Evolutionary conservation across 2,888 invertebrate genomes (phyloP).

Genomic region (Patella depressa): DNA sequence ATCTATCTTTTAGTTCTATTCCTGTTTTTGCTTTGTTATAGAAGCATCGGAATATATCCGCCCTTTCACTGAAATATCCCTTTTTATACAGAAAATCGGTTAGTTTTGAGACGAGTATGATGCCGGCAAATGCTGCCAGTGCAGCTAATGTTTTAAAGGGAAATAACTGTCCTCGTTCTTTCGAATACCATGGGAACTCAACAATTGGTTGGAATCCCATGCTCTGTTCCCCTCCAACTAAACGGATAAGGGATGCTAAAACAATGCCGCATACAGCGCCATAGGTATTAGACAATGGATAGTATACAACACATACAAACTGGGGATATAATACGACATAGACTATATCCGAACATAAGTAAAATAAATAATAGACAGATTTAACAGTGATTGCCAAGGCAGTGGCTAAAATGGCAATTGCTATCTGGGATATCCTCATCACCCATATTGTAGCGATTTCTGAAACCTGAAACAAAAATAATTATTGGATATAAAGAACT

Average conservation of each 20-base stretch:
- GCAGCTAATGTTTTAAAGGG: slow-evolving; percentile 96
- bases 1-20: background rate
- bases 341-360: slow-evolving; percentile 97
- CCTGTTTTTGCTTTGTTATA: background rate
- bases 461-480: slow-evolving; percentile 79
- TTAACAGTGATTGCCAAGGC: slow-evolving; percentile 96
- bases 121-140: slow-evolving; percentile 74
- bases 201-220: slow-evolving; percentile 48
- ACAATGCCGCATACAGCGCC: slow-evolving; percentile 80
- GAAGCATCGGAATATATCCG: slow-evolving; percentile 79
- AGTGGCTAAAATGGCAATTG: slow-evolving; percentile 84
- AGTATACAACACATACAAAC: slow-evolving; percentile 96
- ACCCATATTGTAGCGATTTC: slow-evolving; percentile 91
- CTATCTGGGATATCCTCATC: slow-evolving; percentile 86
- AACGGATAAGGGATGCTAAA: slow-evolving; percentile 37
- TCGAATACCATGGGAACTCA: slow-evolving; percentile 49
- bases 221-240: slow-evolving; percentile 53
- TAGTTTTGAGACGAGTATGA: slow-evolving; percentile 55
- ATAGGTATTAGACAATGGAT: slow-evolving; percentile 95
- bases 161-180: slow-evolving; percentile 80
- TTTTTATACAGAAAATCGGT: slow-evolving; percentile 85
- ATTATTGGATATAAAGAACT: background rate
- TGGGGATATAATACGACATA: slow-evolving; percentile 99
- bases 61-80: slow-evolving; percentile 83
- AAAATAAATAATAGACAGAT: slow-evolving; percentile 97